These are phyloP conservation scores for Brachionus plicatilis DNA, from an alignment of 1,140 invertebrate genomes.

Conservation along the genomic window DNA sequence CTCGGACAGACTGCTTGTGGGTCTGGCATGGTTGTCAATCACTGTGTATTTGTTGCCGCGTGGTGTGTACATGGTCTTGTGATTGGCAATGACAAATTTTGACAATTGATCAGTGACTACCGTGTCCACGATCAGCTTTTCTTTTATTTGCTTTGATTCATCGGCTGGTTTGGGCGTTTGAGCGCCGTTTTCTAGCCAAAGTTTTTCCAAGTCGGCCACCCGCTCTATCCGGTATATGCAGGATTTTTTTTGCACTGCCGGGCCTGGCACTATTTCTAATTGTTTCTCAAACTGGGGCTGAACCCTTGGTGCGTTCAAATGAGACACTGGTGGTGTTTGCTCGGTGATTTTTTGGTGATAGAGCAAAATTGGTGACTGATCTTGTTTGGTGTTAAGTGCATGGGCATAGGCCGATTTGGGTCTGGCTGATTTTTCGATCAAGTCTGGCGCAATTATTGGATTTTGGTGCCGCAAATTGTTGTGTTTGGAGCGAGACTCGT, in stretches of 20 bases:
- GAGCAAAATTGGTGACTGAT: background rate
- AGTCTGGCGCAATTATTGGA: background rate
- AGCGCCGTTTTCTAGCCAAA: background rate
- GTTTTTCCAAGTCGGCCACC: conserved; percentile 28
- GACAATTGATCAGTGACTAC: conserved; percentile 28
- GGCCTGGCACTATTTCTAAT: background rate
- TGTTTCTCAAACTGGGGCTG: background rate
- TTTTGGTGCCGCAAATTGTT: background rate
- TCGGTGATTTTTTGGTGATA: background rate
- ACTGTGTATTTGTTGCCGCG: background rate
- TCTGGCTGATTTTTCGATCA: conserved; percentile 22
- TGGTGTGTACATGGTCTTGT: background rate
- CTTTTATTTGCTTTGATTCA: background rate
- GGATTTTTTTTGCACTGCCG: background rate
- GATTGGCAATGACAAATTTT: background rate
- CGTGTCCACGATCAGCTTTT: conserved; percentile 27
- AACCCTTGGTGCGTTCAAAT: background rate
- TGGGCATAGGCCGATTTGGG: background rate
- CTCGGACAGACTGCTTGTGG: conserved; percentile 3
- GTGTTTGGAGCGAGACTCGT: background rate
- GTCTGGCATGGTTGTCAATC: conserved; percentile 18
- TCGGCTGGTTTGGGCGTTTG: background rate
- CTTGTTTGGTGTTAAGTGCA: background rate
- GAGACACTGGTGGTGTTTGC: background rate
- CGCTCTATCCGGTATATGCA: background rate